Conservation (phyloP, 2,797 vertebrate species). For the Dendrocincla tyrannina region DNA sequence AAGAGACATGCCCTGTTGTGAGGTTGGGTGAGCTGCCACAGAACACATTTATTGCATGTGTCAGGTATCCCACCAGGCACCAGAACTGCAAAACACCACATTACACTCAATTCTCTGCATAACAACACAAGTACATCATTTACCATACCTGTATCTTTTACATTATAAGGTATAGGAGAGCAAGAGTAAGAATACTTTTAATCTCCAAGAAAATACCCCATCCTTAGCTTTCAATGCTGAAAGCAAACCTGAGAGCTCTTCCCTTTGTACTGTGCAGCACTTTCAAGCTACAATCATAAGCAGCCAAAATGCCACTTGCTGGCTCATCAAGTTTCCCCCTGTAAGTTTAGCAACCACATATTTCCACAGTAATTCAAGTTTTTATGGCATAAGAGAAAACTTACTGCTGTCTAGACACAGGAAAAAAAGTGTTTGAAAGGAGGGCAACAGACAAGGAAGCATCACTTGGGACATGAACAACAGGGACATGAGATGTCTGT, state of each 20-base stretch:
- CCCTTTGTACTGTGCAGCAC: not conserved
- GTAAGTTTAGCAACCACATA: not conserved
- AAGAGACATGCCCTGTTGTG: not conserved
- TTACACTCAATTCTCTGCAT: not conserved
- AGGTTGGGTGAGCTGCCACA: not conserved
- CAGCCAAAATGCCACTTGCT: not conserved
- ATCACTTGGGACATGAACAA: not conserved
- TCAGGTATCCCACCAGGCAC: not conserved
- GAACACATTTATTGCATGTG: not conserved
- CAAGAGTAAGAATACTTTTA: not conserved
- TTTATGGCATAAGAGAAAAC: not conserved
- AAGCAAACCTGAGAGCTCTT: not conserved
- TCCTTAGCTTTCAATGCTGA: not conserved
- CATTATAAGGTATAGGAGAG: not conserved
- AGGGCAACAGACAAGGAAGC: not conserved
- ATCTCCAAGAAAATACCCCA: not conserved
- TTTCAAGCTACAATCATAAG: conserved; percentile 34
- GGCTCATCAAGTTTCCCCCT: conserved; percentile 34
- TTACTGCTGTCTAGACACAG: not conserved
- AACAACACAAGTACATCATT: not conserved
- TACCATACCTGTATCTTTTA: not conserved
- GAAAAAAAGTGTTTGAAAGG: not conserved
- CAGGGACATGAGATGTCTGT: not conserved
- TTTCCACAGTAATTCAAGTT: not conserved
- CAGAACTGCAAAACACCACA: not conserved